Percentiles rank a stretch among this genome's conserved stretches.
Evolutionary conservation across 2,888 invertebrate genomes (phyloP).

Genomic region (Petrolisthes manimaculis): DNA sequence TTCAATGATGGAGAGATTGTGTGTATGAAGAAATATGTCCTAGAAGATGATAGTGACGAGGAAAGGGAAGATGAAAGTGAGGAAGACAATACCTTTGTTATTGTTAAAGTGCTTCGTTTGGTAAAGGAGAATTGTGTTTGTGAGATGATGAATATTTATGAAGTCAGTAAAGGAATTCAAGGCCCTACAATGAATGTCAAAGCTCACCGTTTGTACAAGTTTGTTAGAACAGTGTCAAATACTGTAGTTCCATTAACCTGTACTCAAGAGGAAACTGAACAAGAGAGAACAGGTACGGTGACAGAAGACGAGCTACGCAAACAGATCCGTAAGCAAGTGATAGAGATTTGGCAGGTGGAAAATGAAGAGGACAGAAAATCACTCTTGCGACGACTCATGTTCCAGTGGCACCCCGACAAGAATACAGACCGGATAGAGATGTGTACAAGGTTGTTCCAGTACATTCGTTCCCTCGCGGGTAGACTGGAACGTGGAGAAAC

Average conservation of each 20-base stretch:
- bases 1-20: slow-evolving; percentile 41
- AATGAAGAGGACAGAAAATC: slow-evolving; percentile 23
- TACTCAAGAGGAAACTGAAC: neutral
- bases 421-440: slow-evolving; percentile 26
- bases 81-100: slow-evolving; percentile 36
- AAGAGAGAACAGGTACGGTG: too few relatives aligned
- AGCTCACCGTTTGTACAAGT: slow-evolving; percentile 31
- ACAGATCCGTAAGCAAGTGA: slow-evolving; percentile 19
- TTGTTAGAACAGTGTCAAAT: slow-evolving; percentile 15
- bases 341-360: slow-evolving; percentile 35
- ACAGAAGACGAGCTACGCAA: neutral
- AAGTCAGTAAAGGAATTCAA: slow-evolving; percentile 12
- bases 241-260: neutral
- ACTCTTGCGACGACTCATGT: slow-evolving; percentile 27
- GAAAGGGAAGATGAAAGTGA: neutral
- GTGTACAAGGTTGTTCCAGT: slow-evolving; percentile 34
- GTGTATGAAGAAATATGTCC: slow-evolving; percentile 38
- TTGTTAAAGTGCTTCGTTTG: slow-evolving; percentile 28
- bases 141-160: slow-evolving; percentile 31
- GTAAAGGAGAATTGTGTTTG: neutral
- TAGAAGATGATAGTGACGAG: neutral
- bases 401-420: slow-evolving; percentile 51
- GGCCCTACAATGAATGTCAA: neutral
- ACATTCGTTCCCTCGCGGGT: slow-evolving; percentile 31
- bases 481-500: slow-evolving; percentile 34